Evolutionary conservation across 2,113 vertebrate species (phyloP).

Genomic region (Terrapene triunguis): DNA sequence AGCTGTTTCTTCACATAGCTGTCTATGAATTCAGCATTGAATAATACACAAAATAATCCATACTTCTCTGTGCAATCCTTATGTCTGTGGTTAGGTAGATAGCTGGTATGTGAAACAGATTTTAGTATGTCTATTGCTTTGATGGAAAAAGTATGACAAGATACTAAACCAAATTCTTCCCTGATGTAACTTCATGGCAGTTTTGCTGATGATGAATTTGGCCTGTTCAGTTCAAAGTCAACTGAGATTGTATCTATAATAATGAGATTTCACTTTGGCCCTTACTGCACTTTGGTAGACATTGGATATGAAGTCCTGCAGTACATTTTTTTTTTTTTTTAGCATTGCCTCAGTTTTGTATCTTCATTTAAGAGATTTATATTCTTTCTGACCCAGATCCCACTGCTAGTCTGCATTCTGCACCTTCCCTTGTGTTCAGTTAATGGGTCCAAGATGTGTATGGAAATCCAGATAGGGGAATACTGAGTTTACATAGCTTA

Average conservation of each 20-base stretch:
- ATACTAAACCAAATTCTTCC: not conserved
- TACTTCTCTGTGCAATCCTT: not conserved
- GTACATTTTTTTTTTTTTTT: slow-evolving; percentile 4
- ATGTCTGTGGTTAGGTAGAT: not conserved
- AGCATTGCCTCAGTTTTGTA: slow-evolving; percentile 16
- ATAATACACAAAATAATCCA: slow-evolving; percentile 1
- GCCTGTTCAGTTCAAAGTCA: not conserved
- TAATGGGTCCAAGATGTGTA: slow-evolving; percentile 36
- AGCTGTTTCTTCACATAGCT: slow-evolving; percentile 7
- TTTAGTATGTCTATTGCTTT: slow-evolving; percentile 7
- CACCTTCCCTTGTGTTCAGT: not conserved
- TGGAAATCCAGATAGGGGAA: not conserved
- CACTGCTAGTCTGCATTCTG: not conserved
- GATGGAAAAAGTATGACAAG: slow-evolving; percentile 9
- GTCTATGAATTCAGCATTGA: slow-evolving; percentile 25
- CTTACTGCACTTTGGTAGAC: not conserved
- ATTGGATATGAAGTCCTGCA: slow-evolving; percentile 22
- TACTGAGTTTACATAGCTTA: slow-evolving; percentile 2
- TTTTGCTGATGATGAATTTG: not conserved
- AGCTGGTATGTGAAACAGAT: not conserved
- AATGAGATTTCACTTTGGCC: not conserved
- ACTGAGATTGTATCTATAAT: not conserved
- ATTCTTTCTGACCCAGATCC: not conserved
- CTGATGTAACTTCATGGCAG: not conserved
- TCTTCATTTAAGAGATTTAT: slow-evolving; percentile 57